phyloP scores from a whole-genome alignment of 1,140 invertebrate genomes.

The Heliothis subflexa region DNA sequence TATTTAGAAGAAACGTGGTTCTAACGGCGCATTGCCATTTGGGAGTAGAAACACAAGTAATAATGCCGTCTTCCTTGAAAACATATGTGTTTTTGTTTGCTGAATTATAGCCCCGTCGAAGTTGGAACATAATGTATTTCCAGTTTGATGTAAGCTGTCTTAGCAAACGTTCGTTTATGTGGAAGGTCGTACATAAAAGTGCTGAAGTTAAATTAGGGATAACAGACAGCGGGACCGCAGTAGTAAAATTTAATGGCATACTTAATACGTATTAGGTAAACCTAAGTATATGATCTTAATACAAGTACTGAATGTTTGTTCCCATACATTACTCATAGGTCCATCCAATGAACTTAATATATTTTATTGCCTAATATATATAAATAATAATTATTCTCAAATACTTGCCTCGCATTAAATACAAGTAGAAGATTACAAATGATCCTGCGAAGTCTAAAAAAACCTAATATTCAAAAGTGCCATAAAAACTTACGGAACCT shows the following conservation, averaged over 20 bases:
- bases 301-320: too few relatives aligned
- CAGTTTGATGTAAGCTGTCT: slow-evolving; percentile 38
- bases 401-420: too few relatives aligned
- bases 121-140: slow-evolving; percentile 53
- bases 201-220: slow-evolving; percentile 26
- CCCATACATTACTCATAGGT: too few relatives aligned
- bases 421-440: too few relatives aligned
- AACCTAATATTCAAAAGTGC: too few relatives aligned
- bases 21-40: slow-evolving; percentile 52
- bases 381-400: too few relatives aligned
- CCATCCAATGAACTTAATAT: too few relatives aligned
- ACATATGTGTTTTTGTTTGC: slow-evolving; percentile 58
- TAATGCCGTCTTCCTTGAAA: slow-evolving; percentile 53
- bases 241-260: slow-evolving; percentile 17
- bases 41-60: slow-evolving; percentile 57
- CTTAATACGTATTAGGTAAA: not conserved
- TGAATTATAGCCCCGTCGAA: slow-evolving; percentile 53
- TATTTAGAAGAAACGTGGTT: slow-evolving; percentile 65
- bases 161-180: slow-evolving; percentile 31
- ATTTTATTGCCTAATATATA: too few relatives aligned
- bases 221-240: not conserved
- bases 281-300: not conserved
- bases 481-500: too few relatives aligned
- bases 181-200: slow-evolving; percentile 24
- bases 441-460: too few relatives aligned